Evolutionary conservation across 2,797 vertebrate genomes (phyloP).

Genomic region (Ciconia nigra): DNA sequence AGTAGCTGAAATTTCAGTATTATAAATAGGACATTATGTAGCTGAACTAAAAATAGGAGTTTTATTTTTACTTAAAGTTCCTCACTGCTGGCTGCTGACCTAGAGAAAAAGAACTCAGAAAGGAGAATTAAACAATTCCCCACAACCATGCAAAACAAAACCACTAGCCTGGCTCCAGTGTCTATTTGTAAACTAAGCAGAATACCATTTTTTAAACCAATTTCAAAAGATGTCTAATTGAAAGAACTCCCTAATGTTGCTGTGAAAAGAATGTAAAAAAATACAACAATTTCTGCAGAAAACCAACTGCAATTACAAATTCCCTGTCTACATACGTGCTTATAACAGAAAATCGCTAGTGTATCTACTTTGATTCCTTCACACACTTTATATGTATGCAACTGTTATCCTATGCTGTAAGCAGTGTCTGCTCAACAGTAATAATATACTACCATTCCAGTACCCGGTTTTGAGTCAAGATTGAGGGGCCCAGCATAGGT

Average conservation of each 20-base stretch:
- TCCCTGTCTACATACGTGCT: background rate
- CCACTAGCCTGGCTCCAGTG: background rate
- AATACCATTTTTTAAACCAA: background rate
- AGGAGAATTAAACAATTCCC: slow-evolving; percentile 34
- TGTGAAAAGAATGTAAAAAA: background rate
- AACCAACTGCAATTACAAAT: background rate
- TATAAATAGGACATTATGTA: slow-evolving; percentile 64
- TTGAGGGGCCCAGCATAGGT: background rate
- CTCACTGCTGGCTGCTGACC: slow-evolving; percentile 49
- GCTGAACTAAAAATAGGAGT: slow-evolving; percentile 65
- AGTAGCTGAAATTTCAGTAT: slow-evolving; percentile 51
- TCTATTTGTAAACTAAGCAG: slow-evolving; percentile 7
- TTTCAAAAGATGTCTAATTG: background rate
- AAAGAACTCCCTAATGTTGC: background rate
- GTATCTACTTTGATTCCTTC: background rate
- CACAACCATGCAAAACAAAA: background rate
- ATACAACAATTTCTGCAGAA: background rate
- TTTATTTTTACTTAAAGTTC: slow-evolving; percentile 70
- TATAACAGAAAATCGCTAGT: background rate
- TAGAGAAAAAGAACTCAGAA: slow-evolving; percentile 40
- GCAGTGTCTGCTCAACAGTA: background rate
- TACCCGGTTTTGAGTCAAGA: background rate
- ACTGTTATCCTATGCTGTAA: background rate
- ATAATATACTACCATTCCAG: background rate
- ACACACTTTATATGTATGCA: background rate